A percentile compares a stretch with the other conserved stretches of the same genome.
Evolutionary conservation across 2,797 vertebrate species (phyloP).

Genomic region (Gymnothorax javanicus): DNA sequence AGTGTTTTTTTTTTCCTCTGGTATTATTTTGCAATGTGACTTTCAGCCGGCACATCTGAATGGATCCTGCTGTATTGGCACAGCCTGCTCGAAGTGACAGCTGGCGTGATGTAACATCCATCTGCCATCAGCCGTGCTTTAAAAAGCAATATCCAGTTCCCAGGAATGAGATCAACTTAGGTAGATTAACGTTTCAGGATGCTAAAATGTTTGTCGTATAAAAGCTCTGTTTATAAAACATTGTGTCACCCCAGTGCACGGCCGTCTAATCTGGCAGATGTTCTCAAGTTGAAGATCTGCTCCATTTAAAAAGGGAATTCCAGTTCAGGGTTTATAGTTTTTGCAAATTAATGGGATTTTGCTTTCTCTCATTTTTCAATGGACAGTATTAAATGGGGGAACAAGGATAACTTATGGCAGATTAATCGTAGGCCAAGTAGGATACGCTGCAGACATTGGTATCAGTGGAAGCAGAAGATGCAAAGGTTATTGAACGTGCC

Average conservation of each 20-base stretch:
- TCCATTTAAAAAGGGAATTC: constrained; percentile 59
- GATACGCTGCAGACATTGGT: constrained; percentile 62
- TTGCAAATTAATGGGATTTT: constrained; percentile 70
- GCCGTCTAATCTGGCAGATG: constrained; percentile 71
- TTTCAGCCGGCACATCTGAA: constrained; percentile 48
- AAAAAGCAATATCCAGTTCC: constrained; percentile 80
- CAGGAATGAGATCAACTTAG: constrained; percentile 73
- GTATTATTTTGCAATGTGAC: constrained; percentile 59
- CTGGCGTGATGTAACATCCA: constrained; percentile 74
- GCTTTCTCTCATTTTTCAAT: constrained; percentile 65
- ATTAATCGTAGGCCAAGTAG: constrained; percentile 68
- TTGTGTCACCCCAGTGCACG: constrained; percentile 63
- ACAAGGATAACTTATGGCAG: constrained; percentile 71
- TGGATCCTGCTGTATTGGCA: constrained; percentile 61
- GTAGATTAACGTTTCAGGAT: constrained; percentile 75
- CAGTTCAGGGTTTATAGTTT: constrained; percentile 58
- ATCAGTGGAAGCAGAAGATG: constrained; percentile 67
- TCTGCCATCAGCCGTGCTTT: constrained; percentile 66
- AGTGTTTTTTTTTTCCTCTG: constrained; percentile 39
- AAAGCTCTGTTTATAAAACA: constrained; percentile 78
- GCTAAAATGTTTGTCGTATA: constrained; percentile 76
- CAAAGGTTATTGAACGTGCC: constrained; percentile 68
- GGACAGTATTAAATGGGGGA: constrained; percentile 57
- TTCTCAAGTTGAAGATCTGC: constrained; percentile 59
- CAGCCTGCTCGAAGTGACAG: constrained; percentile 67